phyloP scores from a whole-genome alignment of 1,140 invertebrate species.

The Limonius californicus region DNA sequence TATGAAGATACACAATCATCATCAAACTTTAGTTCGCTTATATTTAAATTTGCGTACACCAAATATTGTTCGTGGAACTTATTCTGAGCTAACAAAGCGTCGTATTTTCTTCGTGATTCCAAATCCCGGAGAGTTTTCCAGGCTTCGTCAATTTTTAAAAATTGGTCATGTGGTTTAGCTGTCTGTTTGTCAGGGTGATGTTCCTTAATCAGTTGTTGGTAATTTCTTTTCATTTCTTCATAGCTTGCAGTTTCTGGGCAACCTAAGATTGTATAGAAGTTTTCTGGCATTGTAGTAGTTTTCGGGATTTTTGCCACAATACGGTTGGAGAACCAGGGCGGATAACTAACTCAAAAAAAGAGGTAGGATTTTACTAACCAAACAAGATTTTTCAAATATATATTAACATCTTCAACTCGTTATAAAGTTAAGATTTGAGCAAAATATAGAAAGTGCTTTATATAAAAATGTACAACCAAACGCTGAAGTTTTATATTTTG shows the following conservation, averaged over 20 bases:
- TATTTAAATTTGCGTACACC: constrained; percentile 55
- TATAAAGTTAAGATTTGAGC: no score
- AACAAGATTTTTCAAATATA: no score
- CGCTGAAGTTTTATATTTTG: no score
- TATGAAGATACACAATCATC: constrained; percentile 50
- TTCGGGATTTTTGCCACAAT: no score
- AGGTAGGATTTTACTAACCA: no score
- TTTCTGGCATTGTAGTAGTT: background rate
- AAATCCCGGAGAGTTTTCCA: constrained; percentile 59
- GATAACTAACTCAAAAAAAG: no score
- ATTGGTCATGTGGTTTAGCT: constrained; percentile 40
- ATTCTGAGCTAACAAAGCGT: constrained; percentile 51
- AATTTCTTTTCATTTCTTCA: constrained; percentile 61
- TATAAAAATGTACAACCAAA: no score
- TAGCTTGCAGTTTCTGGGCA: constrained; percentile 51
- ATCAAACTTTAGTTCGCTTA: constrained; percentile 50
- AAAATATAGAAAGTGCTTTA: no score
- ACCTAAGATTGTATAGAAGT: constrained; percentile 57
- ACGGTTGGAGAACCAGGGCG: no score
- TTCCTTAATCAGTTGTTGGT: constrained; percentile 55
- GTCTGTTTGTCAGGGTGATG: constrained; percentile 62
- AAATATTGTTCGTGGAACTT: constrained; percentile 52
- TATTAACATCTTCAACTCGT: no score
- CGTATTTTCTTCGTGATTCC: constrained; percentile 55
- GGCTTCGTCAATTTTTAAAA: constrained; percentile 57